A percentile compares a stretch with the other conserved stretches of the same genome.
phyloP scores from a whole-genome alignment of 2,113 vertebrate genomes.

The Empidonax alnorum region DNA sequence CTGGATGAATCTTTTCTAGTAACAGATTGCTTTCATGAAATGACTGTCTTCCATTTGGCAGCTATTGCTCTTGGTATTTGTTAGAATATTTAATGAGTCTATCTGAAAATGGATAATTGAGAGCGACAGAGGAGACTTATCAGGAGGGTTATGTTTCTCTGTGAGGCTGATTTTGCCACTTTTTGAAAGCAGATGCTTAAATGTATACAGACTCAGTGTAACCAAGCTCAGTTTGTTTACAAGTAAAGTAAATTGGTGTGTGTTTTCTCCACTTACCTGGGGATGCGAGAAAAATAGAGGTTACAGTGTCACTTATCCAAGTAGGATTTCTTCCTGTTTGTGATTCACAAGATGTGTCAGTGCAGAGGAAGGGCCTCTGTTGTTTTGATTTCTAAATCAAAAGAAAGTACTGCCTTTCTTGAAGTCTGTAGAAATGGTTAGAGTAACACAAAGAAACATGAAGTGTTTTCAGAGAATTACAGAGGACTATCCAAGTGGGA shows the following conservation, averaged over 20 bases:
- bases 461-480: neutral
- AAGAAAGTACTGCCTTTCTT: neutral
- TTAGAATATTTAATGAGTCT: neutral
- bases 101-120: neutral
- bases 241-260: neutral
- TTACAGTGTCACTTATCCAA: neutral
- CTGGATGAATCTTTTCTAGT: slow-evolving; percentile 7
- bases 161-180: neutral
- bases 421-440: neutral
- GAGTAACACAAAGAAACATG: neutral
- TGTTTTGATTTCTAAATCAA: neutral
- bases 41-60: neutral
- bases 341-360: neutral
- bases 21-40: neutral
- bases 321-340: neutral
- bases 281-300: neutral
- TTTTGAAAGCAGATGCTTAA: slow-evolving; percentile 15
- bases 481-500: neutral
- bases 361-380: neutral
- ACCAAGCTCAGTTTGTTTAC: neutral
- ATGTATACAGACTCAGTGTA: neutral
- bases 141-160: neutral
- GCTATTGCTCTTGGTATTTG: neutral
- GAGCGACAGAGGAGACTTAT: neutral
- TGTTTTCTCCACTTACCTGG: neutral